A percentile compares a stretch with the other conserved stretches of the same genome.
phyloP scores from a whole-genome alignment of 2,113 vertebrate genomes.

The Notothenia rossii region DNA sequence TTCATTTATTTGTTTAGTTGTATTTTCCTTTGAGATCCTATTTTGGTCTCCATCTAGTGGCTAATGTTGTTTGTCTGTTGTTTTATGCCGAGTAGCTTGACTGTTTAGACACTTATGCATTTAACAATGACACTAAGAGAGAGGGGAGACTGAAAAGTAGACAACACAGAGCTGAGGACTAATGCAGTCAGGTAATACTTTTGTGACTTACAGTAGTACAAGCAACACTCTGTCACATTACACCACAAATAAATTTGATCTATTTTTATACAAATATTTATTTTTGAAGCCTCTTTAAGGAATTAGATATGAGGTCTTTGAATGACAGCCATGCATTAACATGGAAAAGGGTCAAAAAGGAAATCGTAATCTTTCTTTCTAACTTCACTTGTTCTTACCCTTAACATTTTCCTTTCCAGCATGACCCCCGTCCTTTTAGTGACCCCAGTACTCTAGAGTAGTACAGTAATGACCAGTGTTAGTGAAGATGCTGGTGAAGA shows the following conservation, averaged over 20 bases:
- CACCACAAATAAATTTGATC: neutral
- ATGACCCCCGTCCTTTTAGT: constrained; percentile 31
- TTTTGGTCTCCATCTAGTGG: neutral
- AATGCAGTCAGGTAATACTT: no score
- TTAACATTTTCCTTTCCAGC: constrained; percentile 26
- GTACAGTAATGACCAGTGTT: constrained; percentile 27
- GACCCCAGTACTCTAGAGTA: constrained; percentile 24
- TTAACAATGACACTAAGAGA: no score
- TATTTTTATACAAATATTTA: neutral
- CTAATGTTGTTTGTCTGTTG: neutral
- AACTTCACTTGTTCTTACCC: neutral
- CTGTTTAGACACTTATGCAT: no score
- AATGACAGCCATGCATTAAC: neutral
- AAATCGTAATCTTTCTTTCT: neutral
- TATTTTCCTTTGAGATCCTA: neutral
- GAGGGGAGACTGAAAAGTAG: neutral
- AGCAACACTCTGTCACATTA: neutral
- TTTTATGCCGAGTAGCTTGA: neutral
- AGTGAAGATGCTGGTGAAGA: constrained; percentile 28
- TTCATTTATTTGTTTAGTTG: neutral
- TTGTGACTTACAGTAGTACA: no score
- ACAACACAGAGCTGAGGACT: constrained; percentile 7
- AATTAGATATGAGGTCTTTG: neutral
- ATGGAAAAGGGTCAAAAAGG: neutral
- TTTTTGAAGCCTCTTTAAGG: neutral